Evolutionary conservation across 2,888 invertebrate species (phyloP).

Genomic region (Pteria penguin): DNA sequence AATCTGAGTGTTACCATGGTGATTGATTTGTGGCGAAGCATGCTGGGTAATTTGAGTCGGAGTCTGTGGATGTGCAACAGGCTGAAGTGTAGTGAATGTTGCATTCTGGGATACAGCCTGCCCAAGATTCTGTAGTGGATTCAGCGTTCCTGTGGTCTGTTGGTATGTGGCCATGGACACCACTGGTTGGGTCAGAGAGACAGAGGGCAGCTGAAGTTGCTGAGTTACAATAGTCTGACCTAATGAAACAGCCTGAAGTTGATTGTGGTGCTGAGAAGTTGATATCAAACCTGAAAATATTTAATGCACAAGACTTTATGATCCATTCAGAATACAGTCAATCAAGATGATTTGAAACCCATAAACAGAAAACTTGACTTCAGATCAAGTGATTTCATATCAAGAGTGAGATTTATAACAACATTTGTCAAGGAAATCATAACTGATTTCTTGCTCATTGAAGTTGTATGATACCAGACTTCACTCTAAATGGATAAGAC

Average conservation of each 20-base stretch:
- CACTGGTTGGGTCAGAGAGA: slow-evolving; percentile 60
- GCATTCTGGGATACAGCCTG: slow-evolving; percentile 19
- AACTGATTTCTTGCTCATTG: too few species aligned
- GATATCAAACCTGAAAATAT: background rate
- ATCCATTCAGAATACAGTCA: too few species aligned
- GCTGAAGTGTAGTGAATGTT: slow-evolving; percentile 28
- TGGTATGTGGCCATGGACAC: slow-evolving; percentile 55
- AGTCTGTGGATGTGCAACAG: slow-evolving; percentile 17
- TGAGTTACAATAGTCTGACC: background rate
- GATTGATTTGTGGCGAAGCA: slow-evolving; percentile 8
- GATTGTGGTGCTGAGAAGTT: background rate
- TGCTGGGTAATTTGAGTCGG: slow-evolving; percentile 21
- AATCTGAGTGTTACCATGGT: slow-evolving; percentile 1
- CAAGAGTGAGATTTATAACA: too few species aligned
- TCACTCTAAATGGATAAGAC: too few species aligned
- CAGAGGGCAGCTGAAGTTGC: slow-evolving; percentile 60
- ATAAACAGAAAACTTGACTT: too few species aligned
- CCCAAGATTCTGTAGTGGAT: slow-evolving; percentile 12
- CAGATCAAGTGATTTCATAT: too few species aligned
- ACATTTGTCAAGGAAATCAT: too few species aligned
- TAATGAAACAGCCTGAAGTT: background rate
- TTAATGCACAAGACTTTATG: too few species aligned
- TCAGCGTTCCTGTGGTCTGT: slow-evolving; percentile 23
- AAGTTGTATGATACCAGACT: too few species aligned
- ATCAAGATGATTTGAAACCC: too few species aligned